phyloP scores from a whole-genome alignment of 2,113 vertebrate species.

The Tachycineta bicolor region DNA sequence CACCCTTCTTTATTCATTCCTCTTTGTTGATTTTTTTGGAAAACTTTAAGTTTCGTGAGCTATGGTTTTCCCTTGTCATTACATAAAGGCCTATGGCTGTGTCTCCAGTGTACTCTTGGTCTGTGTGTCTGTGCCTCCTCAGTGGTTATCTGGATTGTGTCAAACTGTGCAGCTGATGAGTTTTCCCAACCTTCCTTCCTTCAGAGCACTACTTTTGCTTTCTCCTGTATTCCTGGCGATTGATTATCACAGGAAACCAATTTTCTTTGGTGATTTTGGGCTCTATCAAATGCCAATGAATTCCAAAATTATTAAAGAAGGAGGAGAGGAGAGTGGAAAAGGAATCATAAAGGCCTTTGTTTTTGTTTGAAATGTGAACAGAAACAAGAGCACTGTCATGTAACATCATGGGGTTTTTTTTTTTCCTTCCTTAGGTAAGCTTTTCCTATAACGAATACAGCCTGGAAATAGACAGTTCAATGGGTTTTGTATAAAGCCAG shows the following conservation, averaged over 20 bases:
- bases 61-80: not conserved
- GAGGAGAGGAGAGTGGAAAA: not conserved
- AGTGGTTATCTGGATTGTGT: not conserved
- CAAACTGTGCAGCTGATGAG: not conserved
- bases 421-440: not conserved
- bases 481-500: not conserved
- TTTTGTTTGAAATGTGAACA: not conserved
- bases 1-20: not conserved
- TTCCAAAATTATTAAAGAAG: not conserved
- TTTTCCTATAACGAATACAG: not conserved
- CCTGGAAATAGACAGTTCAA: not conserved
- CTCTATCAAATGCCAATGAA: not conserved
- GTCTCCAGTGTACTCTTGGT: not conserved
- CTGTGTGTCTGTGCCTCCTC: not conserved
- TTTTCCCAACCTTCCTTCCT: not conserved
- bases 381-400: not conserved
- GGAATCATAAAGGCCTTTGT: not conserved
- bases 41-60: not conserved
- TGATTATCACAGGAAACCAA: not conserved
- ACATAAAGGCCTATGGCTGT: not conserved
- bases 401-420: not conserved
- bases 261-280: not conserved
- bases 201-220: not conserved
- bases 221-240: not conserved
- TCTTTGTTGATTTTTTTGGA: not conserved